Base-by-base conservation (phyloP, 2,888 invertebrate species). In the Eupithecia subfuscata region DNA sequence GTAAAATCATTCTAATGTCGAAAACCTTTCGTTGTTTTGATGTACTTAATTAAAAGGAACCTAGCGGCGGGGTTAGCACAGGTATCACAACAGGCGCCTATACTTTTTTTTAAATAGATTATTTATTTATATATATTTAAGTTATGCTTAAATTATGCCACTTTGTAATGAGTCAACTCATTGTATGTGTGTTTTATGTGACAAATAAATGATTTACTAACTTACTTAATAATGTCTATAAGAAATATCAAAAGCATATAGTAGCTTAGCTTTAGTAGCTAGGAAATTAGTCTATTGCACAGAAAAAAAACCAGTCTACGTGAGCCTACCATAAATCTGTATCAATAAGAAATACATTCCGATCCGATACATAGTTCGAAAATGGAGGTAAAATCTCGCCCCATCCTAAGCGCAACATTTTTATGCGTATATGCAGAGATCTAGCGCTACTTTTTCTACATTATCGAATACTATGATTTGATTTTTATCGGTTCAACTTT, bases 331-430 rank as follows among this genome's bases (percentile, higher is more conserved):
- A 34, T n/a, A n/a, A 37, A n/a, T 67, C 34, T n/a, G 65, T 67
- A 37, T 37, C 65, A n/a, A 40, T 37, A 67, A 67, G 65, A 67
- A 67, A 67, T 37, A 67, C n/a, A 34, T 30, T n/a, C 34, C n/a
- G n/a, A 67, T n/a, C 34, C n/a, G n/a, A 67, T 34, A 34, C 37
- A 12, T 37, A 37, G 18, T 65, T 65, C 40, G n/a, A 67, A 64
- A 67, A 67, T 67, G 65, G 65, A 37, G 34, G 37, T n/a, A 37
- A 37, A 67, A 67, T 67, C 65, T 67, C 65, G 65, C 18, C n/a
- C 34, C 18, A 14, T 16, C 65, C 4, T n/a, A 40, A 37, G 65
- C 37, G 65, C 6, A 40, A 5, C 25, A n/a, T 67, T 67, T 67
- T 67, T 67, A n/a, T 67, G 40, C 65, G 65, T 67, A 12, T 67